Base-by-base conservation (phyloP, 2,888 invertebrate genomes). In the Lathronympha strigana region DNA sequence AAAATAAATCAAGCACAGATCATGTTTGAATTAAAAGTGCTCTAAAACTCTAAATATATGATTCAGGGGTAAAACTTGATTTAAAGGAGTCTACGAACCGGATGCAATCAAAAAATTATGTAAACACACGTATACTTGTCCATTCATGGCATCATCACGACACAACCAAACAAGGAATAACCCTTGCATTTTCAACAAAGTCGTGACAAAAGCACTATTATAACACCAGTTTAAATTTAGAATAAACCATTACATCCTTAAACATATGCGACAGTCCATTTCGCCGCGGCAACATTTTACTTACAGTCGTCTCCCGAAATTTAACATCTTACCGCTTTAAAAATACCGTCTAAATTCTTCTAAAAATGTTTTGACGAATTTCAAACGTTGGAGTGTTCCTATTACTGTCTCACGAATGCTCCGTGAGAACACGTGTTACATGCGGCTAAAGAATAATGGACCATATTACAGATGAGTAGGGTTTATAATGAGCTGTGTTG, bases 341-440 rank as follows among this genome's bases (percentile, higher is more conserved):
- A 11, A 45, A 68, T 75, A 77, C 67, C 70, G 77, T 71, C 63
- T 57, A 71, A 68, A 72, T 67, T 77, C 61, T 63, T 58, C 61
- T 69, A 63, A 64, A 69, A 57, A 63, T 61, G 66, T 61, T 66
- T 58, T 61, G 49, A 64, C 57, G 66, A 51, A 72, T 45, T 66
- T 49, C 66, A 66, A 51, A 45, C 54, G 63, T 69, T 63, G 63
- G 68, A 71, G 69, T 67, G 69, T 70, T 71, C 73, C 72, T 72
- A 75, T 76, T 73, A 75, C 71, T 71, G 72, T 73, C 76, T 76
- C 73, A 75, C 75, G 75, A 78, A 75, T 73, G 69, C 72, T 75
- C 73, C 78, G 76, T 78, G 79, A 76, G 80, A 80, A 78, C 77
- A 75, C 73, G 75, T 79, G 78, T 78, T 60, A 60, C 25, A 19